A percentile compares a stretch with the other conserved stretches of the same genome.
Conservation (phyloP, 2,113 vertebrate species). For the Crotalus viridis region DNA sequence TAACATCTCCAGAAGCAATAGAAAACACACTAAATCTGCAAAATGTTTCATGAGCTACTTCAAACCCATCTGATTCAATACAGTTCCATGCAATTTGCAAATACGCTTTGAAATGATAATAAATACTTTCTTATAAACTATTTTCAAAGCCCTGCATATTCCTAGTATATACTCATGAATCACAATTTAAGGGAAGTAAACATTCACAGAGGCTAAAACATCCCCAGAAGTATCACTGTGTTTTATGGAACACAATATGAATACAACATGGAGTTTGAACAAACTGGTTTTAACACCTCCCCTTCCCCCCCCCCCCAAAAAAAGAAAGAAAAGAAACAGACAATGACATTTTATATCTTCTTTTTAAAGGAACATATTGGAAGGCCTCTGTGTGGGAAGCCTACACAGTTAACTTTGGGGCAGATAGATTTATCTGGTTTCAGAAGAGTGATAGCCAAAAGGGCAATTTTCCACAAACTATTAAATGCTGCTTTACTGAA, state of each 20-base stretch:
- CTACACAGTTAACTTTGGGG: not conserved
- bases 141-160: not conserved
- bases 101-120: not conserved
- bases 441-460: not conserved
- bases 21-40: not conserved
- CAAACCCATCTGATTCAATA: not conserved
- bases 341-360: not conserved
- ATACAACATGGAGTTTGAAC: not conserved
- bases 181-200: not conserved
- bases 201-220: not conserved
- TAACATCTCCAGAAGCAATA: not conserved
- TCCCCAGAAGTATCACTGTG: not conserved
- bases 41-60: not conserved
- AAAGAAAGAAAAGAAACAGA: not conserved
- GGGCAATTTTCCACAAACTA: not conserved
- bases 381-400: slow-evolving; percentile 16
- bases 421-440: slow-evolving; percentile 6
- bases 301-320: not conserved
- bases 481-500: slow-evolving; percentile 14
- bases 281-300: not conserved
- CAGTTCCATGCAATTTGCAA: not conserved
- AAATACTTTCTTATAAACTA: not conserved
- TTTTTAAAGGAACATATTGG: not conserved
- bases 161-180: not conserved
- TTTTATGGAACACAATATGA: not conserved